These are phyloP conservation scores for Hermaeophaga mercurialis DNA, from an alignment of 2,888 invertebrate species.

Conservation along the genomic window DNA sequence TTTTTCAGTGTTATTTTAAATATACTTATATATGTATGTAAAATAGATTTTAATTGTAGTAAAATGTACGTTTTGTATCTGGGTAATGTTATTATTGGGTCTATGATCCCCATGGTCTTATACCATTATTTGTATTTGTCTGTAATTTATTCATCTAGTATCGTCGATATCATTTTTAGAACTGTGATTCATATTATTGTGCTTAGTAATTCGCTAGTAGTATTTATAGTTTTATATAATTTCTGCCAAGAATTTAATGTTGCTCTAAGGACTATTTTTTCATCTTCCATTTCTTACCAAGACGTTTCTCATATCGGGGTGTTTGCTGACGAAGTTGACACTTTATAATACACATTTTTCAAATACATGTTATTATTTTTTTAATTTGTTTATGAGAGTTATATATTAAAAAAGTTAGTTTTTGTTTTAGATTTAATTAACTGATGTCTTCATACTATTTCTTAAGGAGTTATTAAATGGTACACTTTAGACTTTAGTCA, in stretches of 20 bases:
- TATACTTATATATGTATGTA: constrained; percentile 1
- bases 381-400: too few relatives aligned
- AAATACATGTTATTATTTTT: too few relatives aligned
- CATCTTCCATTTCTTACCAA: neutral
- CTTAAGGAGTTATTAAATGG: too few relatives aligned
- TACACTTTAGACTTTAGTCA: too few relatives aligned
- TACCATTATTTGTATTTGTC: constrained; percentile 17
- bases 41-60: neutral
- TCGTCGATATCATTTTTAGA: constrained; percentile 12
- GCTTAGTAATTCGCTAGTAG: constrained; percentile 17
- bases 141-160: constrained; percentile 2
- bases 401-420: too few relatives aligned
- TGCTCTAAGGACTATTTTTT: constrained; percentile 9
- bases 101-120: constrained; percentile 7
- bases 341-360: too few relatives aligned
- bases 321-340: constrained; percentile 16
- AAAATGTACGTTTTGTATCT: constrained; percentile 14
- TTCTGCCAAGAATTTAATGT: constrained; percentile 20
- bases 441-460: too few relatives aligned
- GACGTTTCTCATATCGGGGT: neutral
- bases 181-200: constrained; percentile 7
- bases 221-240: constrained; percentile 17
- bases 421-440: too few relatives aligned
- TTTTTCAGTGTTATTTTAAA: constrained; percentile 13
- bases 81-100: constrained; percentile 10